Base-by-base conservation (phyloP, 2,888 invertebrate genomes). In the Dasypogon diadema region DNA sequence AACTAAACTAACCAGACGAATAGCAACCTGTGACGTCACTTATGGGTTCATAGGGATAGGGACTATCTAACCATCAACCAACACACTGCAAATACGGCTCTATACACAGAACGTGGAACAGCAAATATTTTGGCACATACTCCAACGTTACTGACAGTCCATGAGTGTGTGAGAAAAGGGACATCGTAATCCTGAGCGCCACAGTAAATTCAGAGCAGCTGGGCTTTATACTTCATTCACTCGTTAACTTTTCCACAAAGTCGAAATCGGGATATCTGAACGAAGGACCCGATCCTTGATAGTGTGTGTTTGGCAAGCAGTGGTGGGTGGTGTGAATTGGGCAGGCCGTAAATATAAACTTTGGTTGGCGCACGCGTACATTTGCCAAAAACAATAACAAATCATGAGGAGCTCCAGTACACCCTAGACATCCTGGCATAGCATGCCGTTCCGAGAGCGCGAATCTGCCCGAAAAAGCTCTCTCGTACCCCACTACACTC, bases 301-400 rank as follows among this genome's bases (percentile, higher is more conserved):
- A n/a, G 48, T 72, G 16, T 37, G 46, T 37, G 55, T 72, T 56
- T 51, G 14, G 37, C 37, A 55, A 56, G 55, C 30, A 72, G 14
- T 58, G 34, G 37, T 46, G 26, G 58, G 56, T 74, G 74, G 74
- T 16, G 8, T 46, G 58, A 74, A 58, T 74, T 74, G 74, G 63
- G 74, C 60, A 74, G 54, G 74, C 74, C 51, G 74, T 74, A 74
- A 74, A 74, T 74, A 74, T 74, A 51, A 74, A 58, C 63, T 63
- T 48, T 72, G 12, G 4, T 2, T 12, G 30, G 34, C 60, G 74
- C 74, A 56, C n/a, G 73, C 73, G 21, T 22, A n/a, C 3, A 42
- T 16, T 42, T 16, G 10, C 18, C 54, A 54, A 72, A 72, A 72
- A 72, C 54, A 72, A 72, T 54, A 72, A 54, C 70, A 54, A 54